These are phyloP conservation scores for Beris morrisii DNA, from an alignment of 2,888 invertebrate genomes.

Conservation along the genomic window DNA sequence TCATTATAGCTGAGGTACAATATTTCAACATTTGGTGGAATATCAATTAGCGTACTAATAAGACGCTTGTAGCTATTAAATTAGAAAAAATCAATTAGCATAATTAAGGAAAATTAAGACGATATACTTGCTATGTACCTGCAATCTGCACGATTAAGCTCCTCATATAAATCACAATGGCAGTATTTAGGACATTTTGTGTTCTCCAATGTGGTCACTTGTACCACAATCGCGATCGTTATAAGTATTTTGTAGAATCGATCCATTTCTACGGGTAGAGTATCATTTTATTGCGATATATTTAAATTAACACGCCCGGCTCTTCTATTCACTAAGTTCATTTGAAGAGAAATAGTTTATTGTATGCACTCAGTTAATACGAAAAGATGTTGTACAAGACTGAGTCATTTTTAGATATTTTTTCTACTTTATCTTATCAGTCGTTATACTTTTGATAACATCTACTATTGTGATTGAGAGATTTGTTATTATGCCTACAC, in stretches of 20 bases:
- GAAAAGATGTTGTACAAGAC: not conserved
- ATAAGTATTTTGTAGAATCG: conserved; percentile 1
- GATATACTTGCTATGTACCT: conserved; percentile 41
- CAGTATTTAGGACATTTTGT: conserved; percentile 50
- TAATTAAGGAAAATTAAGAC: not conserved
- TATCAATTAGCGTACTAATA: conserved; percentile 62
- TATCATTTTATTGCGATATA: no score
- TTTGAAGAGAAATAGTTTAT: not conserved
- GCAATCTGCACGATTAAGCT: conserved; percentile 52
- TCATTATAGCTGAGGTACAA: conserved; percentile 65
- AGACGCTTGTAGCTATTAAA: conserved; percentile 61
- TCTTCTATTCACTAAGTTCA: not conserved
- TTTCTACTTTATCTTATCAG: conserved; percentile 15
- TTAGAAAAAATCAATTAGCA: conserved; percentile 53
- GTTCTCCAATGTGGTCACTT: not conserved
- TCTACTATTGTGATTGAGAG: not conserved
- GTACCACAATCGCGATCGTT: not conserved
- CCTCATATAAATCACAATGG: conserved; percentile 47
- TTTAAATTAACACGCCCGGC: not conserved
- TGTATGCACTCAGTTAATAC: not conserved
- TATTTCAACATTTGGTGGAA: conserved; percentile 63
- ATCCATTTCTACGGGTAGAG: conserved; percentile 11
- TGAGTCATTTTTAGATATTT: conserved; percentile 17
- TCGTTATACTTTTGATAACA: conserved; percentile 16
- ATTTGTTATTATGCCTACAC: no score